These are phyloP conservation scores for Monochamus saltuarius DNA, from an alignment of 1,140 invertebrate genomes.

Conservation along the genomic window DNA sequence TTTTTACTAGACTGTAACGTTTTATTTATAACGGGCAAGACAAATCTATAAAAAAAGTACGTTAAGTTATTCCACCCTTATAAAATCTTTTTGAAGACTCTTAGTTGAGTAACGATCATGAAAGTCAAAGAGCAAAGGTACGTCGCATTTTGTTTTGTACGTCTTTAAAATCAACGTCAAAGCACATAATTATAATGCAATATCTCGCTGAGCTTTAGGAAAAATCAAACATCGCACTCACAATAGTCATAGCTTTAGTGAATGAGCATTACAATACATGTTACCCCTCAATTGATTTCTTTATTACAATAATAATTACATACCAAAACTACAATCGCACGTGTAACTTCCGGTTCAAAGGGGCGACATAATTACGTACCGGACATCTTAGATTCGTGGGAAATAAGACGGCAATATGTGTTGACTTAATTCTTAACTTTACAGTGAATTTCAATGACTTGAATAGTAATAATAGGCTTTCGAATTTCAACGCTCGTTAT, in stretches of 20 bases:
- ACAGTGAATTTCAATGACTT: no score
- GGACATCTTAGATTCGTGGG: conserved; percentile 37
- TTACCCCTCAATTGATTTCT: conserved; percentile 31
- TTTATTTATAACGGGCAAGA: no score
- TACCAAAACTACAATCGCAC: conserved; percentile 29
- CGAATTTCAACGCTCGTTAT: background rate
- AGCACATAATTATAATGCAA: conserved; percentile 34
- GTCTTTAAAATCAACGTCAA: conserved; percentile 20
- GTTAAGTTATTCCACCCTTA: no score
- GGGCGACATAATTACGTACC: conserved; percentile 31
- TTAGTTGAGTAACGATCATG: no score
- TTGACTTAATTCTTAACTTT: conserved; percentile 9
- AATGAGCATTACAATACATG: conserved; percentile 32
- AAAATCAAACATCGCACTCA: conserved; percentile 29
- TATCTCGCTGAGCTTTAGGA: conserved; percentile 27
- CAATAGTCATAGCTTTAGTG: conserved; percentile 24
- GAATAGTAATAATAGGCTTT: background rate
- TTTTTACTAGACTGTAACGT: no score
- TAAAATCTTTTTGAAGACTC: no score
- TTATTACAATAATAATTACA: conserved; percentile 33
- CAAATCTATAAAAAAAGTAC: no score
- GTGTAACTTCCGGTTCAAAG: conserved; percentile 36
- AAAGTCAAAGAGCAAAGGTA: no score
- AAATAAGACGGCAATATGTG: conserved; percentile 10
- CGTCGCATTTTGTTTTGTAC: background rate